phyloP scores from a whole-genome alignment of 2,113 vertebrate genomes.

The Callospermophilus lateralis region DNA sequence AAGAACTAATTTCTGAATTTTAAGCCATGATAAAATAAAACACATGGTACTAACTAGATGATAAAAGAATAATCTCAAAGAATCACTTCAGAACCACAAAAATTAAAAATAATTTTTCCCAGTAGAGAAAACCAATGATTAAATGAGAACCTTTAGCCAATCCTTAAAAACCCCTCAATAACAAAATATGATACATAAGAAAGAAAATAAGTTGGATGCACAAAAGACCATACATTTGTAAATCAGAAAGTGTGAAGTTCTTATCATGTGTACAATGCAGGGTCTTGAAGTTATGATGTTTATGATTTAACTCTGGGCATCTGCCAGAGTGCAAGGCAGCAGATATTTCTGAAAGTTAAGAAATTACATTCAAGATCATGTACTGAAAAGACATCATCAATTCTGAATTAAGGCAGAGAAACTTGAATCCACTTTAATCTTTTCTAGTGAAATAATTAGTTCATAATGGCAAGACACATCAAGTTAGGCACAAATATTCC shows the following conservation, averaged over 20 bases:
- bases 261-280: neutral
- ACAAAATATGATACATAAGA: neutral
- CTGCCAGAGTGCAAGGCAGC: neutral
- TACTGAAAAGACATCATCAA: neutral
- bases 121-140: neutral
- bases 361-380: neutral
- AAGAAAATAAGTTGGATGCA: neutral
- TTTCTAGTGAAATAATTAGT: conserved; percentile 40
- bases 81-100: conserved; percentile 50
- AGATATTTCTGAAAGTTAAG: neutral
- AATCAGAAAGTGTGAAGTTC: neutral
- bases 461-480: neutral
- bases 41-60: neutral
- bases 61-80: conserved; percentile 8
- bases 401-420: conserved; percentile 1
- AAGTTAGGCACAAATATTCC: neutral
- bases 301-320: neutral
- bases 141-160: neutral
- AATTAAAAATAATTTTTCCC: neutral
- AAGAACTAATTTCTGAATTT: conserved; percentile 19
- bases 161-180: conserved; percentile 31
- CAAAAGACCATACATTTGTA: neutral
- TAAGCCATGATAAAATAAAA: conserved; percentile 9
- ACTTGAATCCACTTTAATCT: neutral
- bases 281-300: neutral